A percentile compares a stretch with the other conserved stretches of the same genome.
Evolutionary conservation across 2,113 vertebrate genomes (phyloP).

Genomic region (Calidris pugnax): DNA sequence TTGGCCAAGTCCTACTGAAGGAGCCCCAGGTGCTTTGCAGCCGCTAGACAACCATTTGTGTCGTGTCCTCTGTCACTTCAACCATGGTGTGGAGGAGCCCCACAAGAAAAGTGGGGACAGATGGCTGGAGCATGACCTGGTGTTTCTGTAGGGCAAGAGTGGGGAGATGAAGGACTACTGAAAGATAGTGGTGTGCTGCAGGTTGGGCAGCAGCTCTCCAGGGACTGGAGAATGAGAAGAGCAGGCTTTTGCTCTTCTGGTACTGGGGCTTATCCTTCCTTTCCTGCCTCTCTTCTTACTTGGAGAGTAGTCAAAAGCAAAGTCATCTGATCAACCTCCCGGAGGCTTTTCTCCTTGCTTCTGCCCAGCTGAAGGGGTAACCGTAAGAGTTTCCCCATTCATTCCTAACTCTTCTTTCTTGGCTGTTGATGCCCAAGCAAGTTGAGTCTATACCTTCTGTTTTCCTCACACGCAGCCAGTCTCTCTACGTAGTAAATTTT

Average conservation of each 20-base stretch:
- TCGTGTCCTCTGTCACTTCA: not conserved
- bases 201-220: not conserved
- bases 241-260: not conserved
- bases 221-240: not conserved
- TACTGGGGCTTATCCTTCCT: not conserved
- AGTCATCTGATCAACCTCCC: not conserved
- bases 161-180: not conserved
- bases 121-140: not conserved
- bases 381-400: not conserved
- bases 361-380: not conserved
- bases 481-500: not conserved
- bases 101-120: not conserved
- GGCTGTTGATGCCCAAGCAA: not conserved
- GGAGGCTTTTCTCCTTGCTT: not conserved
- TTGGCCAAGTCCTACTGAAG: not conserved
- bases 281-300: not conserved
- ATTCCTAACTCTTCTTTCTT: not conserved
- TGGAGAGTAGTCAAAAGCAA: not conserved
- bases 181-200: not conserved
- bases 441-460: not conserved
- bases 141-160: not conserved
- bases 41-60: fast-evolving
- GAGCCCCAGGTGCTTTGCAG: not conserved
- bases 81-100: not conserved
- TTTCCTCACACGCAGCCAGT: not conserved